Percentiles rank a stretch among this genome's conserved stretches.
Evolutionary conservation across 37 sponge, comb jelly and placozoan species (phyloP).

Genomic region (Diacarnus erythraeanus): DNA sequence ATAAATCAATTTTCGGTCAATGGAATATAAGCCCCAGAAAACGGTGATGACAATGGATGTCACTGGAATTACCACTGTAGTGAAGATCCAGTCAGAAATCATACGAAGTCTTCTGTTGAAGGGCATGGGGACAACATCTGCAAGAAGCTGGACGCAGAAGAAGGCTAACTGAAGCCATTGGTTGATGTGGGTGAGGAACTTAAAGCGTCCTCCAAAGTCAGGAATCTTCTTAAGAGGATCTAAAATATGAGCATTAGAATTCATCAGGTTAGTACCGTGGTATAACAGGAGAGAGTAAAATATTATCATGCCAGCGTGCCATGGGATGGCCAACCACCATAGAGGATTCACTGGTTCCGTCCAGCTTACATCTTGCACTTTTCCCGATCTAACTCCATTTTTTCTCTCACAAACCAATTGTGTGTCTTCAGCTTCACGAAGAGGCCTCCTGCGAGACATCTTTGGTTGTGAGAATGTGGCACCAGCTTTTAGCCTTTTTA

Average conservation of each 20-base stretch:
- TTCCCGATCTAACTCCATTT: neutral
- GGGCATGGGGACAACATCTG: slow-evolving; percentile 54
- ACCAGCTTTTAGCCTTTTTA: too few species aligned
- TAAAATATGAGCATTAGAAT: neutral
- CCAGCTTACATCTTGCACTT: neutral
- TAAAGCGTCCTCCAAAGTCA: slow-evolving; percentile 58
- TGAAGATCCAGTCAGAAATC: slow-evolving; percentile 43
- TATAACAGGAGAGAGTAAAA: slow-evolving; percentile 27
- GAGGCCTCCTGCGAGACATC: slow-evolving; percentile 3
- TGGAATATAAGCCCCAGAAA: slow-evolving; percentile 75
- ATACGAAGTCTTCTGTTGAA: slow-evolving; percentile 20
- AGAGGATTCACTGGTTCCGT: neutral
- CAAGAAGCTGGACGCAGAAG: slow-evolving; percentile 64
- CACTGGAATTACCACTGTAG: slow-evolving; percentile 45
- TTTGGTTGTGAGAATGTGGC: too few species aligned
- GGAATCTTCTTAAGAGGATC: slow-evolving; percentile 16
- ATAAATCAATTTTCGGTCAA: slow-evolving; percentile 59
- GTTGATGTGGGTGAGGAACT: slow-evolving; percentile 78
- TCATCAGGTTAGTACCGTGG: slow-evolving; percentile 1
- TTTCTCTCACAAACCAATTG: too few species aligned
- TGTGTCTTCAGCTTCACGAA: too few species aligned
- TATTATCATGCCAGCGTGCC: slow-evolving; percentile 5
- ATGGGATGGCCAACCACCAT: slow-evolving; percentile 3
- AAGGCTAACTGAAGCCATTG: slow-evolving; percentile 59
- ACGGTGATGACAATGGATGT: slow-evolving; percentile 41